Base-by-base conservation (phyloP, 2,888 invertebrate genomes). In the Oligia latruncula region DNA sequence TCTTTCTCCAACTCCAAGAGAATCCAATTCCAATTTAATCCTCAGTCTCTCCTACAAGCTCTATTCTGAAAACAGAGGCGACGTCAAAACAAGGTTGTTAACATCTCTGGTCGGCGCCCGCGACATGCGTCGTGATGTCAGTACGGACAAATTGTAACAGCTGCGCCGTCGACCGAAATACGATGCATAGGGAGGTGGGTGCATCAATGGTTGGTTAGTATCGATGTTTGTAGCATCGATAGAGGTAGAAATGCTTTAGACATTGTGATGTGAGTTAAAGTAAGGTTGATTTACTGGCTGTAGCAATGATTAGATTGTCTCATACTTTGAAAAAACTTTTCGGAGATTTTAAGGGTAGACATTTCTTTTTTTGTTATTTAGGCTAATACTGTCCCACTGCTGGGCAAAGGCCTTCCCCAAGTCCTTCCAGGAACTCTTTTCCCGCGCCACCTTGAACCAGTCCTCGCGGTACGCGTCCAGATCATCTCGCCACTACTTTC, bases 81-180 rank as follows among this genome's bases (percentile, higher is more conserved):
- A 94, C 92, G 96, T 96, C 96, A 97, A 95, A 97, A 96, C 96
- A 96, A 93, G 92, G 95, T 95, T 96, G 96, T 96, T 96, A 96
- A 96, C 96, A 96, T 92, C 90, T 81, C 90, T 90, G 85, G 87
- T 87, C 90, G 91, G 91, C 90, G 90, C 90, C 88, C 90, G 86
- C 90, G 89, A 92, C 93, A 92, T 88, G 89, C 90, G 92, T 92
- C 92, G 90, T 90, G 90, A 87, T 92, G 93, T 92, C 93, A 92
- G 88, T 86, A 89, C 88, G 91, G 95, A 96, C 95, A 95, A 93
- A 94, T 94, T 92, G 92, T 89, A 90, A 90, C 96, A 97, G 96
- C 96, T 97, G 96, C 94, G 92, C 84, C 89, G 93, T 90, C 92
- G 92, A 95, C 95, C 89, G 91, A 96, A 96, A 96, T 96, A 96